Evolutionary conservation across 1,140 invertebrate species (phyloP).

Genomic region (Drosophila subobscura): DNA sequence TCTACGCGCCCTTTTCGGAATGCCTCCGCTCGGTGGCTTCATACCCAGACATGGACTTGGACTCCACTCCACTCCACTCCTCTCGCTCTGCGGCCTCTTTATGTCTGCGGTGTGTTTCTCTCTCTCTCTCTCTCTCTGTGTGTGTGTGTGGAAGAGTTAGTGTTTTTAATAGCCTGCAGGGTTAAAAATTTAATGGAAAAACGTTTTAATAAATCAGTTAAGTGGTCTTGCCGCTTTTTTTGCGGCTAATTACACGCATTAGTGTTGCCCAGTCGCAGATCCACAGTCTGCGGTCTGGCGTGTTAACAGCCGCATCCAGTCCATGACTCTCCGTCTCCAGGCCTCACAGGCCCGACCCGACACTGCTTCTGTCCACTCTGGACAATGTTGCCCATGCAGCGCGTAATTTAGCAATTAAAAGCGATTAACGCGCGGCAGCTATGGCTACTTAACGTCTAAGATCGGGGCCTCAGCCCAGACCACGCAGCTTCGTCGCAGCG

Average conservation of each 20-base stretch:
- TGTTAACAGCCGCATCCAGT: conserved; percentile 52
- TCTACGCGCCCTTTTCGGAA: conserved; percentile 48
- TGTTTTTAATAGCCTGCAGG: conserved; percentile 79
- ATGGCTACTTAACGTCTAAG: conserved; percentile 66
- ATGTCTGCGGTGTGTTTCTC: conserved; percentile 6
- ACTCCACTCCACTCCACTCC: not conserved
- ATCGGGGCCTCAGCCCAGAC: conserved; percentile 20
- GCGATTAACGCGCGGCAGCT: conserved; percentile 72
- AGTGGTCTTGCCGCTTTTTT: conserved; percentile 81
- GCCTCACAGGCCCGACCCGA: conserved; percentile 4
- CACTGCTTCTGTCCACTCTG: conserved; percentile 8
- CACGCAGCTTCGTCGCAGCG: conserved; percentile 4
- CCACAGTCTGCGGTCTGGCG: conserved; percentile 19
- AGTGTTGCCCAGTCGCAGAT: conserved; percentile 66
- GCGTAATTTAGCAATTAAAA: conserved; percentile 83
- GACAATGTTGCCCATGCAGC: conserved; percentile 62
- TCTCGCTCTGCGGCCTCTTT: conserved; percentile 60
- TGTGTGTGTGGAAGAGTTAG: conserved; percentile 43
- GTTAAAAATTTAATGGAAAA: conserved; percentile 83
- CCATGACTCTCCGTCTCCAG: conserved; percentile 35
- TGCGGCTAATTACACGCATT: conserved; percentile 82
- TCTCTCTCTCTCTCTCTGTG: conserved; percentile 10
- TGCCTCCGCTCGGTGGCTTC: not conserved
- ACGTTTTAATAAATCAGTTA: conserved; percentile 83
- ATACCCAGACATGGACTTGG: too few relatives aligned